Evolutionary conservation across 1,140 invertebrate species (phyloP), one percentile per base, ranked within the genome.

Genomic region (Acromyrmex heyeri): DNA sequence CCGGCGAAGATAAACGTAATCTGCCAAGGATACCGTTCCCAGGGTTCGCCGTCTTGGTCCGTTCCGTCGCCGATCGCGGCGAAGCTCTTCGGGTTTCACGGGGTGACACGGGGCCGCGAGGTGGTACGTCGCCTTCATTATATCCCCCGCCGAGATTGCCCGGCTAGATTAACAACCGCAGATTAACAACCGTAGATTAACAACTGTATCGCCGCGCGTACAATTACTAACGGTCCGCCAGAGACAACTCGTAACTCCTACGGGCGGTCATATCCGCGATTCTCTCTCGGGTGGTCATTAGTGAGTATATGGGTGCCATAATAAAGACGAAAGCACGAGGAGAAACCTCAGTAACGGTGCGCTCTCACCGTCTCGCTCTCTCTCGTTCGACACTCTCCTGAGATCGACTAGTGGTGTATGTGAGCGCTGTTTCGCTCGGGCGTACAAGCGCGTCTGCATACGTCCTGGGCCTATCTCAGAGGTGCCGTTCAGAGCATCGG

Each of bases 221-320:
- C 88, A 90, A 90, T 90, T 83, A 61, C 88, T 90, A 90, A 90
- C 89, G 89, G 89, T 90, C 34, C 79, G 70, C 86, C 62, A 50
- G 69, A 86, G 89, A 87, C 81, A 85, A 24, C 24, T 90, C 81
- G 81, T 90, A 90, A 90, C 86, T 90, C 86, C 75, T 81, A 87
- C 88, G 86, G 76, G 18, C 30, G 59, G 57, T 30, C 30, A 44
- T 76, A 79, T 76, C 88, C 85, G 44, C 64, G 85, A 48, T 57
- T 85, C 78, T 83, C 86, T 81, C 50, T 83, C 79, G 69, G 72
- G 72, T 79, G 86, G 90, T 91, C 90, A 91, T 91, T 91, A 90
- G 86, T 62, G 90, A 34, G 86, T 90, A 85, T 85, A 90, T 87
- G 89, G 76, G 86, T 86, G 81, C 89, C 70, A 87, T 90, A 90